Evolutionary conservation across 2,113 vertebrate genomes (phyloP).

Genomic region (Balaeniceps rex): DNA sequence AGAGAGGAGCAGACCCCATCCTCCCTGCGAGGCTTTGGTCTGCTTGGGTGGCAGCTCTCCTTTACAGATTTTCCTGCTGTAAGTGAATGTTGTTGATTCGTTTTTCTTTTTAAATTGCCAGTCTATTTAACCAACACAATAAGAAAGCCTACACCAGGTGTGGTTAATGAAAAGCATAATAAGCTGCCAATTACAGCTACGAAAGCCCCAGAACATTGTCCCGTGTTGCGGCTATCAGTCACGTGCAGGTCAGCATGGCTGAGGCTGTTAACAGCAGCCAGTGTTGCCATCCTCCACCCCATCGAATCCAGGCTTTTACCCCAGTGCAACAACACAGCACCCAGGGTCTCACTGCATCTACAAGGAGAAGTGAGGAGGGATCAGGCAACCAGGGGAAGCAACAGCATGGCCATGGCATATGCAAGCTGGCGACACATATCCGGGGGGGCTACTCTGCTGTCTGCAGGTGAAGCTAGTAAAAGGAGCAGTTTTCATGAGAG

Average conservation of each 20-base stretch:
- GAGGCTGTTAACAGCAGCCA: neutral
- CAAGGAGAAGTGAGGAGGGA: neutral
- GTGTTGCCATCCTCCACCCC: neutral
- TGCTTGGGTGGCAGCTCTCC: rapidly evolving
- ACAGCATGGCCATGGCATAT: rapidly evolving
- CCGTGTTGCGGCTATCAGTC: neutral
- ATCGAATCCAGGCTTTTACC: rapidly evolving
- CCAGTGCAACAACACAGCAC: rapidly evolving
- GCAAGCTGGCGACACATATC: no score
- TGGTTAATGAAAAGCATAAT: neutral
- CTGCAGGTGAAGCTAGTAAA: neutral
- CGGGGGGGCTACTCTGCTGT: no score
- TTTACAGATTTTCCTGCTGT: neutral
- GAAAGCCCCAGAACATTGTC: neutral
- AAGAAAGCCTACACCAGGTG: neutral
- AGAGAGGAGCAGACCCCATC: neutral
- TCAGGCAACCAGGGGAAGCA: neutral
- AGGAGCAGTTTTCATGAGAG: neutral
- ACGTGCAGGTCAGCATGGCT: neutral
- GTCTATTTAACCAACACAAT: neutral
- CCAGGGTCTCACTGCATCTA: rapidly evolving
- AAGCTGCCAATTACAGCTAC: neutral
- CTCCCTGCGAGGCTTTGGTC: rapidly evolving
- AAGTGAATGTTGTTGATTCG: neutral
- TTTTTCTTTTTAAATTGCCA: neutral